Evolutionary conservation across 2,113 vertebrate genomes (phyloP), one percentile per base, ranked within the genome.

Genomic region (Meleagris gallopavo): DNA sequence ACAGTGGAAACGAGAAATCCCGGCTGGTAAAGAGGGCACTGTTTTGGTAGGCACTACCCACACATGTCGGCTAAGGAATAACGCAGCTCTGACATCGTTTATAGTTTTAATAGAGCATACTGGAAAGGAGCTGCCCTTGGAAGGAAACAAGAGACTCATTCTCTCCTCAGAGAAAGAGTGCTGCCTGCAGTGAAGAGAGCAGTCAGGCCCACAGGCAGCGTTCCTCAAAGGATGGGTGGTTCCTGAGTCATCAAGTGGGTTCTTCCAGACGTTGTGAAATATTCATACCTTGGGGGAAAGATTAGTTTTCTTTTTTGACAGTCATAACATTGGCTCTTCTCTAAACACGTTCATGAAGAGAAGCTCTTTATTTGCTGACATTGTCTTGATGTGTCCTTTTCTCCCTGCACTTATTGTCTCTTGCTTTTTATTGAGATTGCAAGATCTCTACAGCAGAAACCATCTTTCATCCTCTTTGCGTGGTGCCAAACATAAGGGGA

Each of bases 201-300:
- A 80, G 34, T 20, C 32, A 73, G 78, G 54, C 85, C 74, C 55
- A 89, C 24, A 54, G 75, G 85, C 75, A 87, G 52, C 65, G 34
- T 71, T 90, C 83, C 92, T 88, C 64, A 91, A 88, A 95, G 64
- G 75, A 83, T 52, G 64, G 78, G 85, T 70, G 79, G 75, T 38
- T 91, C 55, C 79, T 83, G 60, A 89, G 91, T 66, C 7, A 0
- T n/a, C 27, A 74, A 80, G 64, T 41, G 60, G 55, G 64, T 88
- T 94, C 79, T 93, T 92, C 41, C 55, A 94, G 48, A 81, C 29
- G 52, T 4, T 83, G 65, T 90, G 86, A 88, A 86, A 86, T 86
- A 83, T 10, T 88, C 11, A 16, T 90, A 96, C 61, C 90, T 90
- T 67, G 41, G 82, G 79, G 91, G 76, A 90, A 54, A 81, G 90